Base-by-base conservation (phyloP, 1,140 invertebrate species). In the Diabrotica virgifera region DNA sequence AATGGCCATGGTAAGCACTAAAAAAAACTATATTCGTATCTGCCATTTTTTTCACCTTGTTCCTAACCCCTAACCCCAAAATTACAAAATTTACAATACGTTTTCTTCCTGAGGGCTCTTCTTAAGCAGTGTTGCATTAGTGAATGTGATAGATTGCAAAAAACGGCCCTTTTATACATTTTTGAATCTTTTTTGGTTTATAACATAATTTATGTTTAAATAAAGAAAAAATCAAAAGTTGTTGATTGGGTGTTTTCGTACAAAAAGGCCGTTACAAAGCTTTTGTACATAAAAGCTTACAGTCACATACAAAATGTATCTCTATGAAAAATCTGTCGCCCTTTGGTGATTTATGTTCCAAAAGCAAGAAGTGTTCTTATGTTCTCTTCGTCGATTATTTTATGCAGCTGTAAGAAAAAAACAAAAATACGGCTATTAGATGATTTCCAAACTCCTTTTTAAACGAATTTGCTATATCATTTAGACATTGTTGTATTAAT, bases 1-100 rank as follows among this genome's bases (percentile, higher is more conserved):
- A 85, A 80, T 99, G 96, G 54, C 97, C 97, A 82, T 99, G 97
- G 85, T 99, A 99, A 55, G 96, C 96, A 83, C 97, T 99, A 85
- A 68, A 89, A 86, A 85, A 87, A 76, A 80, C 37, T 53, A 66
- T 54, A 68, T 66, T 74, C 59, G 69, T 63, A 68, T 65, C 66
- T 63, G 24, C 35, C 57, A 8, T 10, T 10, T 10, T 46, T 52
- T 58, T 58, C 37, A 63, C 55, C 53, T 52, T 35, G 53, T 2
- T 36, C 37, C 12, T n/a, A 46, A 50, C 54, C 10, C 14, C 13
- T n/a, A 10, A 9, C 36, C 52, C 53, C 36, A 56, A 62, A 38
- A 55, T 24, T 9, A 54, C 37, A 52, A 52, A 14, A 62, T 57
- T 14, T 36, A 54, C 61, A 62, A n/a, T 56, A 8, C 6, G 51